Evolutionary conservation across 2,888 invertebrate genomes (phyloP), one percentile per base, ranked within the genome.

Genomic region (Cosmia trapezina): DNA sequence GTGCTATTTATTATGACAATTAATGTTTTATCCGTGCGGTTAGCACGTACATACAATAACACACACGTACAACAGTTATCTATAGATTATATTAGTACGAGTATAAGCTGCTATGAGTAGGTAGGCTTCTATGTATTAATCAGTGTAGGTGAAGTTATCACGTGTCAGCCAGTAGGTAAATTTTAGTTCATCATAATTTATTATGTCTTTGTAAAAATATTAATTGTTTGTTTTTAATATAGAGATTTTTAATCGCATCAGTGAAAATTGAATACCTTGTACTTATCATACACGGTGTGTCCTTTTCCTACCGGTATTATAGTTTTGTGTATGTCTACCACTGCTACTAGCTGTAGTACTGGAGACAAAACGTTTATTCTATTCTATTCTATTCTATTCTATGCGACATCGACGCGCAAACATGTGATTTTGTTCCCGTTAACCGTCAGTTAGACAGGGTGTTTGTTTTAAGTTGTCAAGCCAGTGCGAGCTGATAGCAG

Each of bases 71-170:
- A 14, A 28, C 19, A 33, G 47, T 7, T 75, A 68, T 56, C 60
- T 61, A 60, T 49, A 49, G 41, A 54, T 74, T 28, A 47, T 37
- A 49, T 67, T 33, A 41, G 33, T n/a, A n/a, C n/a, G n/a, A n/a
- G n/a, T 70, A 5, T 73, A 65, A 73, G 54, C 53, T 28, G 37
- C 49, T 49, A 14, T 14, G 37, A 64, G n/a, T 57, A 41, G 11
- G 12, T 17, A 14, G 28, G 19, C 4, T 17, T 1, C 19, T 28
- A 43, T 12, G 4, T 19, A 37, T 45, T 54, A 37, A 70, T 17
- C 14, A 45, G 37, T n/a, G 37, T 17, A 56, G 33, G 49, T 45
- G 19, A 37, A 41, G 22, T n/a, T 41, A 9, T 54, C 19, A 70
- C n/a, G 2, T 14, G 11, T 14, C 9, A 43, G 6, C 4, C 12